These are phyloP conservation scores for Nerophis lumbriciformis DNA, from an alignment of 2,113 vertebrate species.

Conservation along the genomic window DNA sequence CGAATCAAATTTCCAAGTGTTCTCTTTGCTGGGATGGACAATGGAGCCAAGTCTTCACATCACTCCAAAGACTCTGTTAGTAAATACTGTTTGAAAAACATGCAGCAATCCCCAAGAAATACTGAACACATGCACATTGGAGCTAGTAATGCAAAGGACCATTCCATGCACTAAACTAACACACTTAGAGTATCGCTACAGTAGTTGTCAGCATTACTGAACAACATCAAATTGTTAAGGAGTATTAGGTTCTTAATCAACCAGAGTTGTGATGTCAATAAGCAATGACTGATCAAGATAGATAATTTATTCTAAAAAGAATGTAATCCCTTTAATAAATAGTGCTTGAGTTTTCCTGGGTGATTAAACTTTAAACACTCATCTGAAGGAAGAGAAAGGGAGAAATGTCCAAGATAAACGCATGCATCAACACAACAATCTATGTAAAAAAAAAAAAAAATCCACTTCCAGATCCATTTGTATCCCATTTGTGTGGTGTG, in stretches of 20 bases:
- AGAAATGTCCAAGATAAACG: background rate
- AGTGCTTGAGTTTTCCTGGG: too few species aligned
- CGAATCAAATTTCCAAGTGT: constrained; percentile 40
- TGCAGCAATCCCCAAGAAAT: background rate
- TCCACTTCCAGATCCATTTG: constrained; percentile 24
- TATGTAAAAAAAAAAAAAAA: constrained; percentile 27
- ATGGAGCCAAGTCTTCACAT: constrained; percentile 68
- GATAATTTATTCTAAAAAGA: too few species aligned
- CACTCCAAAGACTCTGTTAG: constrained; percentile 44
- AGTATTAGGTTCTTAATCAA: constrained; percentile 21
- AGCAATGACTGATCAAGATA: too few species aligned
- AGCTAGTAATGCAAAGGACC: background rate
- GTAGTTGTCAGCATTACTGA: background rate
- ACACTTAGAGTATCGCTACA: background rate
- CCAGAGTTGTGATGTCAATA: background rate
- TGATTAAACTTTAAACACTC: too few species aligned
- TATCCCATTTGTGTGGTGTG: constrained; percentile 30
- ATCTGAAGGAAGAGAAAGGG: too few species aligned
- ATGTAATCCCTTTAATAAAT: too few species aligned
- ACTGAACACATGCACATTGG: background rate
- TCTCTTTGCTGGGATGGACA: constrained; percentile 56
- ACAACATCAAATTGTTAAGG: background rate
- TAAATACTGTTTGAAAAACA: constrained; percentile 13
- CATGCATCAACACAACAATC: constrained; percentile 20
- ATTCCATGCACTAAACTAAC: background rate